These are phyloP conservation scores for Protonibea diacanthus DNA, from an alignment of 2,797 vertebrate species.

Conservation along the genomic window DNA sequence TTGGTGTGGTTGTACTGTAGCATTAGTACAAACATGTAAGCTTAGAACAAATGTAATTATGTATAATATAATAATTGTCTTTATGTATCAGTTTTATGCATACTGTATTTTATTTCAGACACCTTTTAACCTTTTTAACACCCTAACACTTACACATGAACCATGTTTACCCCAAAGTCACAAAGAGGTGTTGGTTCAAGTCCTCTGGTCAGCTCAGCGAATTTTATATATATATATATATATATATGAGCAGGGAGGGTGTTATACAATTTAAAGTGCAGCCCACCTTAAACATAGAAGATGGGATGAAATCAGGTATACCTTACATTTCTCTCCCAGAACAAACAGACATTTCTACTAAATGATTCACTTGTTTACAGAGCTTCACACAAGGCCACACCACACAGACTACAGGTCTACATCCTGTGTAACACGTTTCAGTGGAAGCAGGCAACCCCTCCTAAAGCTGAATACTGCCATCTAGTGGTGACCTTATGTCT, in stretches of 20 bases:
- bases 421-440: background rate
- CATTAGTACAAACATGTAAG: too few species aligned
- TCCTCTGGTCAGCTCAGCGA: background rate
- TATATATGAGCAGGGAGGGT: too few species aligned
- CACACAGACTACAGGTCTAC: background rate
- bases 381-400: background rate
- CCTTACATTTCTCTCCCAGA: background rate
- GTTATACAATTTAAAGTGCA: too few species aligned
- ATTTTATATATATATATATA: too few species aligned
- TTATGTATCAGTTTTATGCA: too few species aligned
- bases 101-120: too few species aligned
- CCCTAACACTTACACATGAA: too few species aligned
- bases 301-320: too few species aligned
- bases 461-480: constrained; percentile 5
- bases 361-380: background rate
- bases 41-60: background rate
- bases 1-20: background rate
- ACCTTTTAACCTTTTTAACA: too few species aligned
- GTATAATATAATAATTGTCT: too few species aligned
- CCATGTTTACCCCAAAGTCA: background rate
- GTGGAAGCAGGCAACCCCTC: too few species aligned
- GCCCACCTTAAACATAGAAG: too few species aligned
- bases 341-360: background rate
- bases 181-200: background rate
- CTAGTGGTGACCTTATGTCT: constrained; percentile 3